Percentiles rank a stretch among this genome's conserved stretches.
phyloP scores from a whole-genome alignment of 2,113 vertebrate genomes.

The Oreotrochilus melanogaster region DNA sequence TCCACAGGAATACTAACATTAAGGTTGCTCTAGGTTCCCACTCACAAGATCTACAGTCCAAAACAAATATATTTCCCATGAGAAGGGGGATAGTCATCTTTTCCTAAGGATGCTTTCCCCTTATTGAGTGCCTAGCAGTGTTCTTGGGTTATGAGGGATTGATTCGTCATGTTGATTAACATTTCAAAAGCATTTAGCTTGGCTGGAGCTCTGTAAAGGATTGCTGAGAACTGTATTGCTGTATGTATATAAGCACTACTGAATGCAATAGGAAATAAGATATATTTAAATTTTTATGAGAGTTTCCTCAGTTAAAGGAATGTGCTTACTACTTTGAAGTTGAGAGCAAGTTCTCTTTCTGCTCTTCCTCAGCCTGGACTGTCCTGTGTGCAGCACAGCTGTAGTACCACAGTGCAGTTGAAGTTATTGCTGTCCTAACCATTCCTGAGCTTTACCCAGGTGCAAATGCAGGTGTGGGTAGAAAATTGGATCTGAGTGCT shows the following conservation, averaged over 20 bases:
- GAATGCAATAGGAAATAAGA: conserved; percentile 31
- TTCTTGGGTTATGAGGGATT: not conserved
- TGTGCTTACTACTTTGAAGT: conserved; percentile 18
- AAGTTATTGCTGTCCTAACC: not conserved
- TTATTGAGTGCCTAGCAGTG: not conserved
- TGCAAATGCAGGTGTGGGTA: not conserved
- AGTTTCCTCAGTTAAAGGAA: conserved; percentile 17
- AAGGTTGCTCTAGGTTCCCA: not conserved
- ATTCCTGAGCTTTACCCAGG: not conserved
- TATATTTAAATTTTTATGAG: conserved; percentile 40
- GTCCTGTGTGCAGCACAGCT: not conserved
- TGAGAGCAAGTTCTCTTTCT: not conserved
- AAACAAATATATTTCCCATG: not conserved
- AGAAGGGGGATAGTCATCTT: not conserved
- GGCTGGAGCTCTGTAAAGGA: not conserved
- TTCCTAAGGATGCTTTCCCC: not conserved
- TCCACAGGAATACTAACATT: not conserved
- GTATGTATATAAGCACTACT: not conserved
- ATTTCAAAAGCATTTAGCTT: conserved; percentile 53
- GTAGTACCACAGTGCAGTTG: not conserved
- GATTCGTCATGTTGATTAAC: not conserved
- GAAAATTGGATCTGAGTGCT: not conserved
- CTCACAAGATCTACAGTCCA: not conserved
- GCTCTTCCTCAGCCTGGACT: not conserved
- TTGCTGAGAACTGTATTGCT: not conserved